Percentiles rank a stretch among this genome's conserved stretches.
Evolutionary conservation across 2,888 invertebrate genomes (phyloP).

Genomic region (Cheilosia soror): DNA sequence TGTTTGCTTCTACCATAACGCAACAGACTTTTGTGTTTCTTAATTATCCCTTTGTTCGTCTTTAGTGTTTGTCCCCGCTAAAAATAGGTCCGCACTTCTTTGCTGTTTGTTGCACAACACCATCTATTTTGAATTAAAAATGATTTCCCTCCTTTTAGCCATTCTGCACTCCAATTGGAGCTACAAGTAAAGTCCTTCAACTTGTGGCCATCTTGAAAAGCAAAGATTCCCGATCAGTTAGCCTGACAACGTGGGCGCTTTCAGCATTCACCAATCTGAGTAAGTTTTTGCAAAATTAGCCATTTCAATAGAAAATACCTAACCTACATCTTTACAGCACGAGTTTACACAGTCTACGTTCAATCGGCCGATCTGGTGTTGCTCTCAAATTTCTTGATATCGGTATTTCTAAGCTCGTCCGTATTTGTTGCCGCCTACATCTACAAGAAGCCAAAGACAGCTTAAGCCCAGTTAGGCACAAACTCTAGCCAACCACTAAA

Average conservation of each 20-base stretch:
- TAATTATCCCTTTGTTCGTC: not conserved
- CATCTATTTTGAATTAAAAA: not conserved
- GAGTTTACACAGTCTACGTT: slow-evolving; percentile 91
- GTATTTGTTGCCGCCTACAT: slow-evolving; percentile 89
- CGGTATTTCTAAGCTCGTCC: slow-evolving; percentile 88
- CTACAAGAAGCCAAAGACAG: slow-evolving; percentile 85
- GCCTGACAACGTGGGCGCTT: slow-evolving; percentile 91
- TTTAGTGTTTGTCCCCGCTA: not conserved
- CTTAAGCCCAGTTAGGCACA: slow-evolving; percentile 30
- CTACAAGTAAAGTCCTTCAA: slow-evolving; percentile 92
- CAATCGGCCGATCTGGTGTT: slow-evolving; percentile 91
- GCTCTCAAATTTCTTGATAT: slow-evolving; percentile 89
- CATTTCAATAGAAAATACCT: no score
- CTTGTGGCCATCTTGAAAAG: slow-evolving; percentile 89
- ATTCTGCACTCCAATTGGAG: slow-evolving; percentile 88
- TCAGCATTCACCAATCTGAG: slow-evolving; percentile 92
- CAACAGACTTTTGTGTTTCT: no score
- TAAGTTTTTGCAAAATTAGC: slow-evolving; percentile 84
- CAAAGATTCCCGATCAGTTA: slow-evolving; percentile 90
- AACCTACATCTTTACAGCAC: slow-evolving; percentile 84
- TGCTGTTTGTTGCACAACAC: not conserved
- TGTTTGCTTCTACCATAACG: no score
- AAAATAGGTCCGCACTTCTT: not conserved
- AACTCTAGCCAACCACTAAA: slow-evolving; percentile 4
- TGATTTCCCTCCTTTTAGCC: slow-evolving; percentile 78